A percentile compares a stretch with the other conserved stretches of the same genome.
Conservation (phyloP, 2,113 vertebrate genomes). For the Leucopsar rothschildi region DNA sequence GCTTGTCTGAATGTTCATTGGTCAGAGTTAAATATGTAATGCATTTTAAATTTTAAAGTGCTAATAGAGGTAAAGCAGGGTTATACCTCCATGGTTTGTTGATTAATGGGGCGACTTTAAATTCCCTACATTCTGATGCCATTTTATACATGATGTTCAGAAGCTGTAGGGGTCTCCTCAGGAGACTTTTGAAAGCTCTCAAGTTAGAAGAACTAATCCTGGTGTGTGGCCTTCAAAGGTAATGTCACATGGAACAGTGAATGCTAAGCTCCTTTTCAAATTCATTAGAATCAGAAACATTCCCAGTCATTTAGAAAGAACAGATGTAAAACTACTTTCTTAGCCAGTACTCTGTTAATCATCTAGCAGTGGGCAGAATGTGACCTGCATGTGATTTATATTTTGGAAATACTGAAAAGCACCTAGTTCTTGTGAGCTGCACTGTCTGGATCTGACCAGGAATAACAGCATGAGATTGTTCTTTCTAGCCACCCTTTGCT, state of each 20-base stretch:
- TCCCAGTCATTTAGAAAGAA: not conserved
- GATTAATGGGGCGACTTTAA: not conserved
- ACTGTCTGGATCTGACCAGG: not conserved
- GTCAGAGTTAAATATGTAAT: not conserved
- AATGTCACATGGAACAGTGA: not conserved
- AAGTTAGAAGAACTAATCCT: not conserved
- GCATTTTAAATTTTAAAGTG: not conserved
- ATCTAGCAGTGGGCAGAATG: not conserved
- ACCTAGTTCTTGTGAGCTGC: not conserved
- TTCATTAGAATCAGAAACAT: not conserved
- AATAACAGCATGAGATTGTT: not conserved
- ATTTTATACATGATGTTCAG: not conserved
- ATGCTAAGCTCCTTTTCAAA: not conserved
- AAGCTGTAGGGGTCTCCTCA: not conserved
- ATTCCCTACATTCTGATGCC: not conserved
- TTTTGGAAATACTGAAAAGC: not conserved
- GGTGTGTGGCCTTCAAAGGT: not conserved
- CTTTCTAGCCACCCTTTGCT: not conserved
- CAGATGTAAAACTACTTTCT: not conserved
- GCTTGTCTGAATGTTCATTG: not conserved
- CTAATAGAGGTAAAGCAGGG: not conserved
- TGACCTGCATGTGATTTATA: not conserved
- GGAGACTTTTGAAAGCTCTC: not conserved
- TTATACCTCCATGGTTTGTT: not conserved
- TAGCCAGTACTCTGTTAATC: not conserved